Base-by-base conservation (phyloP, 1,140 invertebrate genomes). In the Nylanderia fulva region DNA sequence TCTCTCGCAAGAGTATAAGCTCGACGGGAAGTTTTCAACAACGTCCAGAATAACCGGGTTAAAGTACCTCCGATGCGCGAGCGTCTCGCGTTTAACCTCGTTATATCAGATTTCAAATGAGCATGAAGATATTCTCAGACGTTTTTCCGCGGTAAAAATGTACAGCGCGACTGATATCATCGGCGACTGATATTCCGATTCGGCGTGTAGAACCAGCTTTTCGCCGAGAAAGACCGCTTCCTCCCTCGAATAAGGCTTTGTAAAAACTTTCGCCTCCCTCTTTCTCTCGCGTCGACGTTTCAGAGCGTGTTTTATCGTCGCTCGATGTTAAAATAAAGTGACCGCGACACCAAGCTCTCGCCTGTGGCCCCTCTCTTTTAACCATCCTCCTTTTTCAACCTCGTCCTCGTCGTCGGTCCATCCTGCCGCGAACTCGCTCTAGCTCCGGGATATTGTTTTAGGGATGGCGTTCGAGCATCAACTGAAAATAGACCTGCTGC, bases 381-480 rank as follows among this genome's bases (percentile, higher is more conserved):
- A 24, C 52, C 36, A 7, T 60, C 54, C 36, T 82, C 52, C 36
- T 71, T 82, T 71, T 68, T 58, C 61, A 61, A 63, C 68, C 45
- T 48, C 60, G 13, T 68, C 36, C 61, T 24, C 36, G 27, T 42
- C 72, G 72, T 52, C 69, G 42, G 80, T 54, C 36, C 36, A 76
- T 64, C 42, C 36, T 39, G 60, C 71, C 58, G 39, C 48, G 33
- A 39, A 18, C n/a, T 58, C 77, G 24, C 64, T 77, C 60, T 66
- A 21, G 84, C 52, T 60, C 18, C 83, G 11, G 60, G 77, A 89
- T 91, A 91, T 89, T 90, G 86, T 90, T 90, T 90, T 89, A 86
- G 87, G 87, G 87, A 58, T 72, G 63, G 61, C 68, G 87, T 85
- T 85, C 87, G 84, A 85, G 85, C 86, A 88, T 88, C 86, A 85